Evolutionary conservation across 2,797 vertebrate genomes (phyloP), one percentile per base, ranked within the genome.

Genomic region (Parauchenoglanis punctatus): DNA sequence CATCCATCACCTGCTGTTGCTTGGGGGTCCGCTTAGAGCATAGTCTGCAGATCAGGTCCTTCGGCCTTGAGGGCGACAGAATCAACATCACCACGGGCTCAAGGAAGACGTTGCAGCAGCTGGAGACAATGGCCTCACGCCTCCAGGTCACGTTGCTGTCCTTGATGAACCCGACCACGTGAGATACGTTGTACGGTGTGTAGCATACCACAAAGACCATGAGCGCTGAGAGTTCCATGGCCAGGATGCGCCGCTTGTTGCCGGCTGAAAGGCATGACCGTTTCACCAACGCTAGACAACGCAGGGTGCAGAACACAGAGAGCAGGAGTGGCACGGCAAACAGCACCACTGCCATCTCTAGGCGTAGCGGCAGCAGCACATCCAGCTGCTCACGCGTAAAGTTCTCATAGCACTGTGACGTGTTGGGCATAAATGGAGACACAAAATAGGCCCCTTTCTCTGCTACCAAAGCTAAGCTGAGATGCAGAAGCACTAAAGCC

Each of bases 81-180:
- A 95, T 94, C 75, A 96, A 88, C 95, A 96, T 96, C 76, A 97
- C 95, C 40, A 96, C 90, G 0, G 97, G 97, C 88, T 98, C 97
- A 90, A 98, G 93, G 84, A 98, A 98, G 0, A 97, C 96, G 0
- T 97, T 98, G 85, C 96, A 97, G 70, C 95, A 94, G 76, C 96
- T 97, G 0, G 95, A 95, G 81, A 98, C 91, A 84, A 98, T 95
- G 0, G 97, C 96, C 67, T 93, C 91, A 0, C 86, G 90, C 81
- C 96, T 93, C 97, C 97, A 98, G 25, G 54, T 1, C 0, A 96
- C 67, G 0, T 92, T 95, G 0, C 83, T 0, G 0, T 89, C 0
- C 58, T 75, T 0, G 75, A 92, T 91, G 11, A 97, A 97, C 3
- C 96, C 96, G 0, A 96, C 96, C 0, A 98, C 77, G 0, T 97